These are phyloP conservation scores for Gerris lacustris DNA, from an alignment of 2,888 invertebrate genomes.

Conservation along the genomic window DNA sequence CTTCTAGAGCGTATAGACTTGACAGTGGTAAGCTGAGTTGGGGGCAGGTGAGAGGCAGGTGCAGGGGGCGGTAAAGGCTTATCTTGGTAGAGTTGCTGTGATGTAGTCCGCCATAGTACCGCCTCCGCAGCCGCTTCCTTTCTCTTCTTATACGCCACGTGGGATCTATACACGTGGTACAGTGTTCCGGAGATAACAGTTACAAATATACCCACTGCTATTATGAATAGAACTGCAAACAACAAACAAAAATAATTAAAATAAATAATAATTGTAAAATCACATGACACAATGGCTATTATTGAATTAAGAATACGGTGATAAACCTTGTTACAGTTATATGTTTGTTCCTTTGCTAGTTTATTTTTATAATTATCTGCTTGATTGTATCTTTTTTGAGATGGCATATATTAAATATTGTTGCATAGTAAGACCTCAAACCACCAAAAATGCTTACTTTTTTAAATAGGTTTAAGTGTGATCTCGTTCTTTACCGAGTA, in stretches of 20 bases:
- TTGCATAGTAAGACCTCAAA: no score
- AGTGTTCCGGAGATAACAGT: slow-evolving; percentile 52
- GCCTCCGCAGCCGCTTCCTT: slow-evolving; percentile 66
- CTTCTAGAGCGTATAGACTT: slow-evolving; percentile 27
- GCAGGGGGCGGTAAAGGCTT: slow-evolving; percentile 23
- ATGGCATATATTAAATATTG: no score
- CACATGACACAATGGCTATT: not conserved
- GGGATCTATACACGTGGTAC: slow-evolving; percentile 63
- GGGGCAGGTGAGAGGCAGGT: slow-evolving; percentile 43
- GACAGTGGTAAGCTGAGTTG: slow-evolving; percentile 31
- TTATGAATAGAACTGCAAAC: slow-evolving; percentile 61
- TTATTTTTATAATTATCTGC: no score
- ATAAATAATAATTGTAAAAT: not conserved
- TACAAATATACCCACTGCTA: slow-evolving; percentile 60
- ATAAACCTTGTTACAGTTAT: not conserved
- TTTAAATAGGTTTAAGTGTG: no score
- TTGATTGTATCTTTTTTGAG: no score
- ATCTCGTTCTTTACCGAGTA: no score
- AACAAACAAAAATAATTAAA: not conserved
- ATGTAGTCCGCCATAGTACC: slow-evolving; percentile 52
- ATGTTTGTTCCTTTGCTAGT: not conserved
- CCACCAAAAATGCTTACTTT: no score
- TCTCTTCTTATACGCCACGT: slow-evolving; percentile 57
- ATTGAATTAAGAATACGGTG: slow-evolving; percentile 9
- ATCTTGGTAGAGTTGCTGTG: slow-evolving; percentile 1